Evolutionary conservation across 2,113 vertebrate genomes (phyloP), one percentile per base, ranked within the genome.

Genomic region (Alces alces): DNA sequence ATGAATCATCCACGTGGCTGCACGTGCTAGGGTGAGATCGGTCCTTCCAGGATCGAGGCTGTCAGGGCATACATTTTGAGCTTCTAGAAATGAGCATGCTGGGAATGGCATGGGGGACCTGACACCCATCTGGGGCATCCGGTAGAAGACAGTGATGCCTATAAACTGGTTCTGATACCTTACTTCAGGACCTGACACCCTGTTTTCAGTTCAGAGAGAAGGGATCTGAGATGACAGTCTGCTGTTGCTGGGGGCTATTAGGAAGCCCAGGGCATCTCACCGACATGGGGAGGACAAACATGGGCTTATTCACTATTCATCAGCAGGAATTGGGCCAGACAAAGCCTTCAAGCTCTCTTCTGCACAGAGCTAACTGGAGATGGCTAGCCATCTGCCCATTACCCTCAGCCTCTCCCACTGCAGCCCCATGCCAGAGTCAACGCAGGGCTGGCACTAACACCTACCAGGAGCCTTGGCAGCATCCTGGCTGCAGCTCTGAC

Each of bases 351-450:
- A 0, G 9, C 27, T 61, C 15, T 57, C 33, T 27, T 43, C 7
- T 27, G 84, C 16, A 43, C 60, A 52, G 45, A n/a, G 61, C n/a
- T 28, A 39, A 39, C 8, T 30, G 36, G 3, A 57, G 45, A 14
- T 39, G 52, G 16, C 73, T 3, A 3, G 33, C 14, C 12, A 25
- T n/a, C 33, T 2, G 4, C 45, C 5, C 2, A 2, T 27, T n/a
- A 17, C 43, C n/a, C 39, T 27, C 43, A 33, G 9, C 9, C 15
- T 17, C 60, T 85, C 58, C 45, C 30, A 11, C 50, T 57, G 80
- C 1, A 4, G 33, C 52, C 57, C 30, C 54, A 19, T 21, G 27
- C 47, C 33, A 57, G 83, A 14, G 17, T 23, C 15, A 21, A 14
- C 27, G 9, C 25, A 36, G 33, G 54, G 66, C 45, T 73, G 33